Conservation (phyloP, 2,797 vertebrate species). For the Sarcophilus harrisii region DNA sequence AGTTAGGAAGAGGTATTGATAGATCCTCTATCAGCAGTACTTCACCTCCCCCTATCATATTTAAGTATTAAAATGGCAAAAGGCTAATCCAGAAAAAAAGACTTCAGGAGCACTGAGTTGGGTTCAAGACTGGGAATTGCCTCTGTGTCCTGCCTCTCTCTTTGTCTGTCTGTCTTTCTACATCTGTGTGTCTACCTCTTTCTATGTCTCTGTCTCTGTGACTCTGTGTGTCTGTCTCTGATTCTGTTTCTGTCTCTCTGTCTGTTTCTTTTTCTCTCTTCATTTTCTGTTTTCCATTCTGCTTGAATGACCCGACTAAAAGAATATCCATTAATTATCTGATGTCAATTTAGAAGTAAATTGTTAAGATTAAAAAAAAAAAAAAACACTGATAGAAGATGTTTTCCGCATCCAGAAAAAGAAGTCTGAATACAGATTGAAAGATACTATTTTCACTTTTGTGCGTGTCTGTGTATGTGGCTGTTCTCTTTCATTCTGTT, state of each 20-base stretch:
- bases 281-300: neutral
- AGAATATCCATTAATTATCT: neutral
- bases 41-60: slow-evolving; percentile 63
- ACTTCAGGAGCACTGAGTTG: neutral
- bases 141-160: neutral
- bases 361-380: too few relatives aligned
- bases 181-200: neutral
- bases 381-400: too few relatives aligned
- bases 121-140: neutral
- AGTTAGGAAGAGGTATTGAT: neutral
- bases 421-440: too few relatives aligned
- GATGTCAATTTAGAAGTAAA: neutral
- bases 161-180: neutral
- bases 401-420: too few relatives aligned
- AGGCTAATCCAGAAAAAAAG: neutral
- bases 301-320: neutral
- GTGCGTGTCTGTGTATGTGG: too few relatives aligned
- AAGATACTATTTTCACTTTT: too few relatives aligned
- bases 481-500: too few relatives aligned
- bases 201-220: neutral
- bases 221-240: neutral
- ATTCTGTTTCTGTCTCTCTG: neutral
- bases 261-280: neutral
- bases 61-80: accelerated
- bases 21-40: slow-evolving; percentile 57